A percentile compares a stretch with the other conserved stretches of the same genome.
These are phyloP conservation scores for Meghimatium bilineatum DNA, from an alignment of 2,888 invertebrate genomes.

Conservation along the genomic window DNA sequence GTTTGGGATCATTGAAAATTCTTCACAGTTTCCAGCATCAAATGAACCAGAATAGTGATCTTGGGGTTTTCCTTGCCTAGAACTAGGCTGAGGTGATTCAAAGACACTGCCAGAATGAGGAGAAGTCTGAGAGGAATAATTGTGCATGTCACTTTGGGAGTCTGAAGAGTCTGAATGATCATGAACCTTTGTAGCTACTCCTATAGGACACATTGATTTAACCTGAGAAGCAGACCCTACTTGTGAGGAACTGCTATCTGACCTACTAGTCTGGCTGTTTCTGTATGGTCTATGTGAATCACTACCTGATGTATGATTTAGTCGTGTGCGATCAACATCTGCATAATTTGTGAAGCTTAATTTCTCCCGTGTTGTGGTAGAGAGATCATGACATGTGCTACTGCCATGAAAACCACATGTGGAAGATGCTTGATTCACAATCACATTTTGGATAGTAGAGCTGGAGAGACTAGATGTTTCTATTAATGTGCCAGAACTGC, in stretches of 20 bases:
- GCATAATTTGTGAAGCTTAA: conserved; percentile 42
- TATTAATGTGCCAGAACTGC: not conserved
- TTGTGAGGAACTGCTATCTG: conserved; percentile 47
- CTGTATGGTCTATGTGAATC: not conserved
- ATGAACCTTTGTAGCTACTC: not conserved
- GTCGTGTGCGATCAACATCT: conserved; percentile 33
- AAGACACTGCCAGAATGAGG: conserved; percentile 29
- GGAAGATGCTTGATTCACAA: conserved; percentile 27
- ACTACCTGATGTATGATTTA: not conserved
- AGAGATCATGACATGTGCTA: conserved; percentile 37
- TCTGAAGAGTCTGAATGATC: conserved; percentile 44
- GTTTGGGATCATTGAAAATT: conserved; percentile 32
- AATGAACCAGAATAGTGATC: conserved; percentile 22
- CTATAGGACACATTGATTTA: not conserved
- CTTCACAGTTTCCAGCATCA: conserved; percentile 36
- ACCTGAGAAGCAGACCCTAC: conserved; percentile 46
- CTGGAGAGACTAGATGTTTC: not conserved
- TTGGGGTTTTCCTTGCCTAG: conserved; percentile 2
- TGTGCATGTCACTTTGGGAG: conserved; percentile 38
- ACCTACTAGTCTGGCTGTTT: conserved; percentile 35
- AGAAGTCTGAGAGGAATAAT: conserved; percentile 25
- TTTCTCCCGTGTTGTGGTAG: conserved; percentile 34
- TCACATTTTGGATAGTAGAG: not conserved
- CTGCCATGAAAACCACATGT: conserved; percentile 50
- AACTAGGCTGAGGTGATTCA: conserved; percentile 17